Conservation (phyloP, 2,888 invertebrate genomes). For the Pyrgus malvae region DNA sequence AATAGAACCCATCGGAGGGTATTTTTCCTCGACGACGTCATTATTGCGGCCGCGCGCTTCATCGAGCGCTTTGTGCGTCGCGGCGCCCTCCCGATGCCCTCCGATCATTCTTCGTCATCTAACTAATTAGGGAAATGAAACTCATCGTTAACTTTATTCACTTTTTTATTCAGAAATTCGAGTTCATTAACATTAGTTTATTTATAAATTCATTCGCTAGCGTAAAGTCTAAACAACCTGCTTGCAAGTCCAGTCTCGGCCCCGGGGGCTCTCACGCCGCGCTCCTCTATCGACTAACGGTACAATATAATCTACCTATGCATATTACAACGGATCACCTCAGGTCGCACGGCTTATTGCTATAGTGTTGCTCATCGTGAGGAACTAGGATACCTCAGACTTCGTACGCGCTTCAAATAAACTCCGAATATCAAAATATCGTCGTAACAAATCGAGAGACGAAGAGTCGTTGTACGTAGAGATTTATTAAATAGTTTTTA, state of each 20-base stretch:
- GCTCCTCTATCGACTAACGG: conserved; percentile 30
- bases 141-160: conserved; percentile 43
- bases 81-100: conserved; percentile 25
- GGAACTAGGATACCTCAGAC: conserved; percentile 39
- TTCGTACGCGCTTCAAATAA: conserved; percentile 47
- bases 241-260: conserved; percentile 61
- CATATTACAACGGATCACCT: conserved; percentile 51
- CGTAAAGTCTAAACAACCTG: conserved; percentile 68
- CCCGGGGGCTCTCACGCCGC: conserved; percentile 28
- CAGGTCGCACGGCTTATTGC: conserved; percentile 66
- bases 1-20: conserved; percentile 36
- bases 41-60: conserved; percentile 30
- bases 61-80: conserved; percentile 24
- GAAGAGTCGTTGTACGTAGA: conserved; percentile 63
- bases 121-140: conserved; percentile 42
- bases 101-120: conserved; percentile 21
- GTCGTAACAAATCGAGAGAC: conserved; percentile 58
- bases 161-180: conserved; percentile 69
- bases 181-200: conserved; percentile 63
- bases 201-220: conserved; percentile 69
- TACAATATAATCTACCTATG: conserved; percentile 25
- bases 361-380: conserved; percentile 44
- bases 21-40: conserved; percentile 36
- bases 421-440: conserved; percentile 68
- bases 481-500: conserved; percentile 37